Base-by-base conservation (phyloP, 2,797 vertebrate genomes). In the Fundulus diaphanus region DNA sequence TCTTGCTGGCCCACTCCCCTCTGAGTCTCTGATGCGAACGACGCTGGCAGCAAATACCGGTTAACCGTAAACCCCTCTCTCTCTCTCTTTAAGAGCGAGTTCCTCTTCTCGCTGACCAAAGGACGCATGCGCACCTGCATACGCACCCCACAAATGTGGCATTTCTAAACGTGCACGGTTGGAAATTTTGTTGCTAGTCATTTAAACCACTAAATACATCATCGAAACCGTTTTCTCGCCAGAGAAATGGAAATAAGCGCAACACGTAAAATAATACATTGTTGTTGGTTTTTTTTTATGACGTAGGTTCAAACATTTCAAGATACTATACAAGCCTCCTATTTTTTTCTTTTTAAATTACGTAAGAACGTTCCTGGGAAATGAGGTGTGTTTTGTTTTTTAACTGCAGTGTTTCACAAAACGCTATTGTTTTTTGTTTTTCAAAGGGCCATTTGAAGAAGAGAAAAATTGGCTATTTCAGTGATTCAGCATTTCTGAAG, bases 61-160 rank as follows among this genome's bases (percentile, higher is more conserved):
- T 84, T 78, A 73, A 33, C 54, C 31, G 70, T 42, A 74, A 68
- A 31, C 33, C n/a, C 57, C 18, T n/a, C 57, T 69, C 31, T 56
- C 27, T 40, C 42, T n/a, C 68, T 82, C 7, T n/a, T 35, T n/a
- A 69, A 66, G 81, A 79, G 72, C 74, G 59, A 82, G 72, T 75
- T 44, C 86, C 74, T 74, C 37, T 31, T 7, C 1, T 37, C 22
- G 16, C 20, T 5, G 57, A 31, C 31, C 16, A 18, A 20, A 22
- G 18, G 57, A 59, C 92, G 92, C 90, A 90, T 92, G 92, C 92
- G 90, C 88, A 70, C 1, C 22, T 33, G 40, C 44, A 20, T 69
- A 35, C 52, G 77, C 82, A 82, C 74, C 46, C 76, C n/a, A 59
- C 31, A 31, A 22, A 20, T 65, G 42, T 29, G 37, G 44, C n/a